Base-by-base conservation (phyloP, 2,888 invertebrate species). In the Napeogenes sylphis region DNA sequence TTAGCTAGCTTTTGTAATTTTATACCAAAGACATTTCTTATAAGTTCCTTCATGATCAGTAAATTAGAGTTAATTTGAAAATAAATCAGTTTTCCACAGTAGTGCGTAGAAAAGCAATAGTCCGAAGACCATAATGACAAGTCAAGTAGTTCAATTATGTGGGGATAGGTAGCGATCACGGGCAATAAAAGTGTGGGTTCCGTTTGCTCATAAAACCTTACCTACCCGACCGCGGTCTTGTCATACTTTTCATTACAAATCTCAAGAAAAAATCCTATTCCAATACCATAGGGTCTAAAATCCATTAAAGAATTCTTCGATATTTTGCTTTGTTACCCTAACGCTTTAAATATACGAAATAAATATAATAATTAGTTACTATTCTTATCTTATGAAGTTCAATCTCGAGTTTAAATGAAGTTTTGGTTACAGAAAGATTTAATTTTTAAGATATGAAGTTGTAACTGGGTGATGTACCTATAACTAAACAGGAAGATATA, bases 111-210 rank as follows among this genome's bases (percentile, higher is more conserved):
- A 77, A 71, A 74, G 69, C 79, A 80, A 82, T 85, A 84, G 83
- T 87, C 84, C 82, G 83, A 85, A 85, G 80, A 83, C 78, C 80
- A 82, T 87, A 87, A 89, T 85, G 87, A 87, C 85, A 84, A 85
- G 81, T 81, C 77, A 78, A 84, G 81, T 85, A 87, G 88, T 89
- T 51, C 88, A 87, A 88, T 90, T 90, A 90, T 86, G 85, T 85
- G 84, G 82, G 87, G 84, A 87, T 85, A 87, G 87, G 87, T 86
- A 88, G 86, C 89, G 87, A 89, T 89, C 88, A 88, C 81, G 76
- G 83, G 87, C 79, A 82, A 87, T 89, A 90, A 89, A 89, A 87
- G 81, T 87, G 85, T 82, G 86, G 87, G 84, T 83, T 87, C 83
- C 82, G 78, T 79, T 81, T 80, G 85, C 75, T 81, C 87, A 84